phyloP scores from a whole-genome alignment of 2,113 vertebrate species.

The Panthera leo region DNA sequence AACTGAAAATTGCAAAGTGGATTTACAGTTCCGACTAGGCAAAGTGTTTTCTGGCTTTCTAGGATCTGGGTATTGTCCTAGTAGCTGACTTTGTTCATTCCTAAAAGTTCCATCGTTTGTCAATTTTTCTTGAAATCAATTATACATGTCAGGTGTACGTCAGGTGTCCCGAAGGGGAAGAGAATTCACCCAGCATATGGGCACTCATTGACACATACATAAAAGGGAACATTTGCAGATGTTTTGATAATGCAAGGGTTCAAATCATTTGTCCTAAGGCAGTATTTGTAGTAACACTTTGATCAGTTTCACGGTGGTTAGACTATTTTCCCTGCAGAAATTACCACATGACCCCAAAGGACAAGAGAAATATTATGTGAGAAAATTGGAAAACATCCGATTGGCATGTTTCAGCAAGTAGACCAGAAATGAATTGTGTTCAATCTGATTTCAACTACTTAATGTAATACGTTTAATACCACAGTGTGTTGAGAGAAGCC shows the following conservation, averaged over 20 bases:
- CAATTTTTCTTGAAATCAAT: conserved; percentile 80
- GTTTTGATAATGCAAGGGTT: conserved; percentile 82
- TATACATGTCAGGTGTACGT: conserved; percentile 62
- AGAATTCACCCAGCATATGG: conserved; percentile 26
- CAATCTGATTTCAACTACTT: conserved; percentile 81
- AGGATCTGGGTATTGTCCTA: not conserved
- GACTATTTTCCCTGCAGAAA: conserved; percentile 81
- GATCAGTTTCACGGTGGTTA: conserved; percentile 82
- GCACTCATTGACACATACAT: conserved; percentile 64
- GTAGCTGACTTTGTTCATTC: conserved; percentile 48
- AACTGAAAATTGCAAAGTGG: conserved; percentile 33
- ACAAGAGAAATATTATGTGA: conserved; percentile 85
- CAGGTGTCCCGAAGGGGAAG: conserved; percentile 8
- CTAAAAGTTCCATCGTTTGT: conserved; percentile 74
- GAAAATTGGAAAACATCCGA: conserved; percentile 84
- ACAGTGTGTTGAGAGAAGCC: conserved; percentile 19
- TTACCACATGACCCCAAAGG: conserved; percentile 83
- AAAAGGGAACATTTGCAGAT: conserved; percentile 77
- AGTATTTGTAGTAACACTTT: conserved; percentile 76
- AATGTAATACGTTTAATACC: conserved; percentile 78
- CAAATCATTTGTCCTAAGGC: conserved; percentile 81
- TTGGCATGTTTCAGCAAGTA: conserved; percentile 81
- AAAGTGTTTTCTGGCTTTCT: conserved; percentile 22
- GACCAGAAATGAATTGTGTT: conserved; percentile 80
- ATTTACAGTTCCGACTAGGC: conserved; percentile 22